Evolutionary conservation across 2,888 invertebrate species (phyloP), one percentile per base, ranked within the genome.

Genomic region (Clistopyga incitator): DNA sequence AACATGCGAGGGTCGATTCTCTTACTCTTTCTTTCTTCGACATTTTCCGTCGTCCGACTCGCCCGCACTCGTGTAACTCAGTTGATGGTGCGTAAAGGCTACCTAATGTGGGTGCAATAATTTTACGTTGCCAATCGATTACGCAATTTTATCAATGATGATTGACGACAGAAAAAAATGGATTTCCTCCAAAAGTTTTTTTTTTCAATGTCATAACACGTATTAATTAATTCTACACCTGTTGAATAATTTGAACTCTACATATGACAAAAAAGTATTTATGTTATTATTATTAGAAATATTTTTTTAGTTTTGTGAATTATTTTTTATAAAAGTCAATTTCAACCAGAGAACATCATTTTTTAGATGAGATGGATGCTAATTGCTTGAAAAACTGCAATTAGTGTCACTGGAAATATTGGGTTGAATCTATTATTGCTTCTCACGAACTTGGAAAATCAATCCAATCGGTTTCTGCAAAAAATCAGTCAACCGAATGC

Each of bases 1-100:
- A 59, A 77, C 86, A 86, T 82, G 87, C 86, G 81, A 86, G 87
- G 87, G 84, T 88, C 89, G 87, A 89, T 90, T 81, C 75, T 87
- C 85, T 74, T 56, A 18, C 76, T 82, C 83, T 72, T 65, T 71
- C 72, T 59, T 65, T 75, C 67, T 10, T 61, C 47, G 76, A 67
- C 52, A 47, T 72, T 80, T 65, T 29, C 34, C 74, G 54, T 78
- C 70, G 64, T 74, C 52, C 67, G 64, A 75, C 56, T 70, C 68
- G 54, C 56, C 78, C 70, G 64, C 76, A 81, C 83, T 77, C 56
- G 54, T 67, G 25, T 0, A 29, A n/a, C 34, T 18, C 2, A 11
- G 56, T 56, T 6, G 15, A 34, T 34, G 34, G 61, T 61, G 34
- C 34, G 34, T 34, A 34, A 34, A 61, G 15, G 18, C 34, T 34